A percentile compares a stretch with the other conserved stretches of the same genome.
phyloP scores from a whole-genome alignment of 2,888 invertebrate species.

The Plutella xylostella region DNA sequence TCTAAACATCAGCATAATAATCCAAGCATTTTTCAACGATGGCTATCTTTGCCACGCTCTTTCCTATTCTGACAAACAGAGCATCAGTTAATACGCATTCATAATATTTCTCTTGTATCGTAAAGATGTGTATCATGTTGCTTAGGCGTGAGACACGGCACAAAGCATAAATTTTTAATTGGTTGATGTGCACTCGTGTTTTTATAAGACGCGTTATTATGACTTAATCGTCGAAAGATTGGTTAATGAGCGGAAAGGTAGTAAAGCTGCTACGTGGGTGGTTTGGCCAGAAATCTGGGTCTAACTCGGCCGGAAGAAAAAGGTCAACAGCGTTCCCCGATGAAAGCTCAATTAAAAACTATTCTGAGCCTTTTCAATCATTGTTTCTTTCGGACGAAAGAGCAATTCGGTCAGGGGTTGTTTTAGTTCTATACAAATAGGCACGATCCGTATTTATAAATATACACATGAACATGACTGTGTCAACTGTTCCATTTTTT shows the following conservation, averaged over 20 bases:
- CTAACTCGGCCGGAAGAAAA: slow-evolving; percentile 13
- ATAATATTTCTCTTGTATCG: slow-evolving; percentile 29
- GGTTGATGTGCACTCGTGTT: slow-evolving; percentile 45
- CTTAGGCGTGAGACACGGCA: slow-evolving; percentile 47
- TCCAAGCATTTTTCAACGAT: slow-evolving; percentile 27
- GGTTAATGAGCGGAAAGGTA: slow-evolving; percentile 64
- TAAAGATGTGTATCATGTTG: slow-evolving; percentile 46
- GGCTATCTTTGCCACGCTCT: slow-evolving; percentile 4
- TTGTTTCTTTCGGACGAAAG: slow-evolving; percentile 24
- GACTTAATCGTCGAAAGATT: slow-evolving; percentile 57
- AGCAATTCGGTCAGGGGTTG: too few species aligned
- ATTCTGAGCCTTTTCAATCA: slow-evolving; percentile 25
- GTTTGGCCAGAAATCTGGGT: slow-evolving; percentile 24
- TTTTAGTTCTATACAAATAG: too few species aligned
- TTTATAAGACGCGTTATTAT: slow-evolving; percentile 54
- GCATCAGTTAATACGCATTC: slow-evolving; percentile 21
- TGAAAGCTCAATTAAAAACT: slow-evolving; percentile 19
- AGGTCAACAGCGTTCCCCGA: too few species aligned
- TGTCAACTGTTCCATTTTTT: too few species aligned
- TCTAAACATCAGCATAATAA: slow-evolving; percentile 31
- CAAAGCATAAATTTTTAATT: slow-evolving; percentile 53
- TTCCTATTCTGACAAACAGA: slow-evolving; percentile 28
- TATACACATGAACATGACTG: too few species aligned
- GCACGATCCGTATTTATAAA: too few species aligned
- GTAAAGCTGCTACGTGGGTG: slow-evolving; percentile 55